Base-by-base conservation (phyloP, 2,113 vertebrate genomes). In the Irena cyanogastra region DNA sequence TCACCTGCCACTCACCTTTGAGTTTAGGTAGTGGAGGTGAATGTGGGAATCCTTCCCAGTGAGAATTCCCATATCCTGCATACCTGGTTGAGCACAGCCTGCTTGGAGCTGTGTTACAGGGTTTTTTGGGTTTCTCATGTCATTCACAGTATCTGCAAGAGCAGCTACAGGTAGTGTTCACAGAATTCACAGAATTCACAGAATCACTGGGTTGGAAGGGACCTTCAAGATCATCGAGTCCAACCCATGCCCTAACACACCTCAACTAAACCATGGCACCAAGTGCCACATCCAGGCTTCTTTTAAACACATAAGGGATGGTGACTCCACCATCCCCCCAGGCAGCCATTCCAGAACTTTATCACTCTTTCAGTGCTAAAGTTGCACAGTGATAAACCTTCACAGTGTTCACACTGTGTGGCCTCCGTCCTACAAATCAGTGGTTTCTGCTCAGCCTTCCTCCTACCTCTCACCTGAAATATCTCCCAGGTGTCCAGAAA, bases 41-140 rank as follows among this genome's bases (percentile, higher is more conserved):
- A 39, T 9, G 49, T 31, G 42, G 44, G 59, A 61, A 41, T 31
- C 19, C 45, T 60, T 35, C 47, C 41, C 11, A 10, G 28, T 19
- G 50, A 41, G 33, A 44, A 54, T 72, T 47, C 31, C 26, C 1
- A 0, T 45, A 4, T n/a, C 44, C 44, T 33, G 11, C 11, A 6
- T 39, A 10, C 21, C 30, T 8, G 6, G 24, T 16, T 41, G 26
- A 17, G 31, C 45, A 49, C 37, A 44, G 41, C 18, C 26, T 56
- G 28, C 28, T 59, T 50, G 63, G 63, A 83, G 41, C 41, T 68
- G 39, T 47, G 39, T 69, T 31, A 23, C 8, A 61, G 22, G 11
- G 13, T 1, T 1, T 16, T 63, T 52, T 6, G 8, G 16, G 39
- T 39, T 79, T 70, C 30, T 69, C 22, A 0, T 18, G 20, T 76